These are phyloP conservation scores for Sebastes melanostomus DNA, from an alignment of 2,797 vertebrate species.

Conservation along the genomic window DNA sequence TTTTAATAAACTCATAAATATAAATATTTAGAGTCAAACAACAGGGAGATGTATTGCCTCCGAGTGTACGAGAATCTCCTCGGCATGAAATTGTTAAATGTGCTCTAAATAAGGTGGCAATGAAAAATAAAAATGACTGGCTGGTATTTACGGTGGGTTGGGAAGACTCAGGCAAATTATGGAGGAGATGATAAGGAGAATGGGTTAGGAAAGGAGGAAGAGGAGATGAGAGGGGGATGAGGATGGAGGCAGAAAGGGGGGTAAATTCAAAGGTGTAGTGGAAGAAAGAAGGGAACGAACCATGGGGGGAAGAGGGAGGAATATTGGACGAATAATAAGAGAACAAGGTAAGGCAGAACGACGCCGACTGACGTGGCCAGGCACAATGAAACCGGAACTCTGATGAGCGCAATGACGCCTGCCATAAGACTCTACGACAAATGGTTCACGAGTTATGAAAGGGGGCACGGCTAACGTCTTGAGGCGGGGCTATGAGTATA, in stretches of 20 bases:
- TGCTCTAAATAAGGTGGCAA: conserved; percentile 38
- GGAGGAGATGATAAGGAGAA: conserved; percentile 25
- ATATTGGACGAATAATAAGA: not conserved
- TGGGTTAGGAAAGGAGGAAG: not conserved
- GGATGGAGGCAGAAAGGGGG: not conserved
- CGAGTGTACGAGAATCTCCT: conserved; percentile 10
- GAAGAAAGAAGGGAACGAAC: too few species aligned
- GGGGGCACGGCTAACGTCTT: too few species aligned
- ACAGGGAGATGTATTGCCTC: conserved; percentile 23
- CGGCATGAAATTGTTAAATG: conserved; percentile 46
- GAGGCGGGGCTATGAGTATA: too few species aligned
- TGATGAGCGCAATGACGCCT: too few species aligned
- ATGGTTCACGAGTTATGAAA: too few species aligned
- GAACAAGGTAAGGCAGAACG: not conserved
- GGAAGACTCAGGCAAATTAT: conserved; percentile 7
- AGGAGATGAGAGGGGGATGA: not conserved
- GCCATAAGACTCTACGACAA: too few species aligned
- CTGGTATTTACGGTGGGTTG: conserved; percentile 1
- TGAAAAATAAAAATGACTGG: conserved; percentile 49
- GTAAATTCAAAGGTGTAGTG: too few species aligned
- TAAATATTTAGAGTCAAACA: conserved; percentile 24
- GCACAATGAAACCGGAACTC: too few species aligned
- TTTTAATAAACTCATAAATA: conserved; percentile 45
- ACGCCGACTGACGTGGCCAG: too few species aligned
- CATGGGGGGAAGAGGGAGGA: not conserved